Evolutionary conservation across 2,888 invertebrate species (phyloP).

Genomic region (Pachliopta kotzebuea): DNA sequence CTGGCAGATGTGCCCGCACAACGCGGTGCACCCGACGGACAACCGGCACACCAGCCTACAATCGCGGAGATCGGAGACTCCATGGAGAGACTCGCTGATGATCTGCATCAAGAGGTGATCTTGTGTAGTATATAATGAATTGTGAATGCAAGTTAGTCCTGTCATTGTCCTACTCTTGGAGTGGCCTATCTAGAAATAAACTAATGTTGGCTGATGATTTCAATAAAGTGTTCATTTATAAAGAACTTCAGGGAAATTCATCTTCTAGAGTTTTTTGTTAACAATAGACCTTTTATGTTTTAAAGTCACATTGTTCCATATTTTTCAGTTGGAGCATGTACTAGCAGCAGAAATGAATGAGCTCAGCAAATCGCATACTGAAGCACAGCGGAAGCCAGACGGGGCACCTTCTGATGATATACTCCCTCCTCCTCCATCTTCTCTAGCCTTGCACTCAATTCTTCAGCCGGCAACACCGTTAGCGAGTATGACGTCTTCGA

Average conservation of each 20-base stretch:
- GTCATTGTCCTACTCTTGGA: background rate
- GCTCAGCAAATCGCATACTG: slow-evolving; percentile 59
- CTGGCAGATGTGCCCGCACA: slow-evolving; percentile 86
- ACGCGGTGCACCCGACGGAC: slow-evolving; percentile 72
- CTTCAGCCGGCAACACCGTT: slow-evolving; percentile 48
- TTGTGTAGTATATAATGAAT: background rate
- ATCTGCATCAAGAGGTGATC: slow-evolving; percentile 87
- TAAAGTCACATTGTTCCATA: background rate
- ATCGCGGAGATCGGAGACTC: slow-evolving; percentile 92
- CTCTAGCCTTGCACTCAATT: slow-evolving; percentile 56
- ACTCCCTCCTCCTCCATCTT: slow-evolving; percentile 58
- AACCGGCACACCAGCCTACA: slow-evolving; percentile 81
- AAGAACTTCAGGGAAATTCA: too few relatives aligned
- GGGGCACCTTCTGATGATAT: slow-evolving; percentile 70
- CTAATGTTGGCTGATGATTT: background rate
- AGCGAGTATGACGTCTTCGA: slow-evolving; percentile 46
- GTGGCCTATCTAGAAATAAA: background rate
- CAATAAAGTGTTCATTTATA: too few relatives aligned
- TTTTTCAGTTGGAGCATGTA: slow-evolving; percentile 65
- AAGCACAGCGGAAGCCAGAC: slow-evolving; percentile 68
- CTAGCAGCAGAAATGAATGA: slow-evolving; percentile 71
- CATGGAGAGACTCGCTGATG: slow-evolving; percentile 91
- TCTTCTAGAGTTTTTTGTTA: too few relatives aligned
- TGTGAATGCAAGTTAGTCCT: too few relatives aligned
- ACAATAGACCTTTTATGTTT: background rate